Evolutionary conservation across 2,113 vertebrate species (phyloP).

Genomic region (Phaethornis superciliosus): DNA sequence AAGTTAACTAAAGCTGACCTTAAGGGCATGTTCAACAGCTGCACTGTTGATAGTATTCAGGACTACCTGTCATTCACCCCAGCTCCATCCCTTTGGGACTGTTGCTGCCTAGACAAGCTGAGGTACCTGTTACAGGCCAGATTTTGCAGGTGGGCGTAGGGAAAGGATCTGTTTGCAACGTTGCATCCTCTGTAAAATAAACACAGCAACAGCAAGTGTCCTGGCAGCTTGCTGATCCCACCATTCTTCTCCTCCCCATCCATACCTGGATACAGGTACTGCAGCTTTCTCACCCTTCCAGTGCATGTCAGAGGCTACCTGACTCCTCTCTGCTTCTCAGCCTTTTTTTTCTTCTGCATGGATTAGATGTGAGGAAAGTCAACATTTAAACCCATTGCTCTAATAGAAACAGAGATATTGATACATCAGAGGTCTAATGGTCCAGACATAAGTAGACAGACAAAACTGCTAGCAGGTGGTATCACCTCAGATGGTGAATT

Average conservation of each 20-base stretch:
- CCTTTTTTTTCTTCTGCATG: neutral
- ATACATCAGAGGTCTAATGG: neutral
- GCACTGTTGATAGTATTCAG: neutral
- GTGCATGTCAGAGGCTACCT: accelerated
- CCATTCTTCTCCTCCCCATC: accelerated
- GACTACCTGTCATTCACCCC: neutral
- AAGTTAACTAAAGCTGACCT: neutral
- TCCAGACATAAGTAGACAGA: neutral
- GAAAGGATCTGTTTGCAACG: neutral
- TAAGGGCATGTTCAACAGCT: neutral
- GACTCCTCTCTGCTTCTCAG: neutral
- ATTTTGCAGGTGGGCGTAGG: neutral
- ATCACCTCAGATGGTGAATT: neutral
- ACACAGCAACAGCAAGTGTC: neutral
- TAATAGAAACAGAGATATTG: neutral
- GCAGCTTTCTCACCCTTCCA: neutral
- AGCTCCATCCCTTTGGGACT: neutral
- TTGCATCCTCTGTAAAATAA: neutral
- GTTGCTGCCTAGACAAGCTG: neutral
- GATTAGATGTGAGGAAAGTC: neutral
- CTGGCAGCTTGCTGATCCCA: neutral
- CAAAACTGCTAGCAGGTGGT: neutral
- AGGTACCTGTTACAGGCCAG: neutral
- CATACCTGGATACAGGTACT: accelerated
- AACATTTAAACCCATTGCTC: neutral